Evolutionary conservation across 1,140 invertebrate species (phyloP).

Genomic region (Acyrthosiphon pisum): DNA sequence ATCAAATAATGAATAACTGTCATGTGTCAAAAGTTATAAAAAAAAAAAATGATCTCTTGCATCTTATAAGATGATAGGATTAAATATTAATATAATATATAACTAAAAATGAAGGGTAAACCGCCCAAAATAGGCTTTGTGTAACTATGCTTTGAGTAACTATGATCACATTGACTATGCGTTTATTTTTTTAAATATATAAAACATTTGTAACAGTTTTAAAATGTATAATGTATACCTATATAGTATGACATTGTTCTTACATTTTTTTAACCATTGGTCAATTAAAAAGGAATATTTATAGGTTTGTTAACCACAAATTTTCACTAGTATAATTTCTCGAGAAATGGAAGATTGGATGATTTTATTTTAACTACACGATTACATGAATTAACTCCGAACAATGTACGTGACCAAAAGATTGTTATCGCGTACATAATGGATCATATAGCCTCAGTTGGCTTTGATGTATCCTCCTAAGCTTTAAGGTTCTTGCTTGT

Average conservation of each 20-base stretch:
- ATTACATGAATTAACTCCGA: neutral
- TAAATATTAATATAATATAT: too few species aligned
- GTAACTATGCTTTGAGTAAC: too few species aligned
- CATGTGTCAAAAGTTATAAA: neutral
- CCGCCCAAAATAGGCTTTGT: neutral
- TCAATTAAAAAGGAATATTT: neutral
- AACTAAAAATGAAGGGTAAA: neutral
- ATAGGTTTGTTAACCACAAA: neutral
- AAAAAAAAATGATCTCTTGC: neutral
- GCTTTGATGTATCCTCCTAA: neutral
- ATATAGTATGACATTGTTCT: neutral
- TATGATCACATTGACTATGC: neutral
- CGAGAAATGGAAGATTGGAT: neutral
- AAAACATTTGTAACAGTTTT: neutral
- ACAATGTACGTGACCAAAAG: conserved; percentile 1
- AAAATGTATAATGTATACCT: neutral
- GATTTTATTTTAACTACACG: neutral
- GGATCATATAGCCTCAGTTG: neutral
- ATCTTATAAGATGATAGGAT: neutral
- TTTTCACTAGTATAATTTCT: neutral
- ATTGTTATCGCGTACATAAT: neutral
- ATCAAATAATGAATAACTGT: neutral
- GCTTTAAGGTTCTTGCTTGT: neutral
- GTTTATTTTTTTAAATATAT: neutral
- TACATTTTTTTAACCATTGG: neutral